Base-by-base conservation (phyloP, 2,888 invertebrate genomes). In the Heliconius charithonia region DNA sequence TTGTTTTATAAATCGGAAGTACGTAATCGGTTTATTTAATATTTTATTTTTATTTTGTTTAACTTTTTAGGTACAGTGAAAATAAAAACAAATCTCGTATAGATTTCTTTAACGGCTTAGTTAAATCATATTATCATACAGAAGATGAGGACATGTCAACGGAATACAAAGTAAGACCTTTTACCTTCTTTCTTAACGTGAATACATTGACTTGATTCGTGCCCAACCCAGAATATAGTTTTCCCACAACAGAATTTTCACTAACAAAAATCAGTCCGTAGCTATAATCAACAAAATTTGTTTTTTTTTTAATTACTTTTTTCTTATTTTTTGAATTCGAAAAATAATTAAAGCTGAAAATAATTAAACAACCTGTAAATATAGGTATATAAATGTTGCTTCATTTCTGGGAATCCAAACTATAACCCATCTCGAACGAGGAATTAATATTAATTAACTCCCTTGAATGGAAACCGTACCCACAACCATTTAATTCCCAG, bases 21-120 rank as follows among this genome's bases (percentile, higher is more conserved):
- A 7, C 9, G 32, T 32, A 51, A 7, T 51, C 51, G 6, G 6
- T 16, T 25, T 19, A 2, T 56, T 29, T 10, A 1, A 27, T 9
- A 19, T 6, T 56, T 29, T 13, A 29, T 16, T 29, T 45, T 51
- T n/a, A 29, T 65, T 41, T 67, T 22, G 71, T 51, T 75, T 72
- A 37, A 45, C 4, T n/a, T 25, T 66, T 72, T 79, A 90, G 90
- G 90, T 87, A 86, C 79, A 89, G 84, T 56, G 81, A 78, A 0
- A 81, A 85, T 0, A 4, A 83, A 22, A 87, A 87, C 37, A 83
- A 84, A 0, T 89, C 89, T 0, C 86, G 90, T 0, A 79, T 86
- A 0, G 89, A 89, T 51, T 83, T 73, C 59, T 85, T 83, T 25
- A 85, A 82, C 0, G 89, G 90, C 0, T 81, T 79, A 0, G 85